Conservation (phyloP, 2,888 invertebrate genomes). For the Congeria kusceri region DNA sequence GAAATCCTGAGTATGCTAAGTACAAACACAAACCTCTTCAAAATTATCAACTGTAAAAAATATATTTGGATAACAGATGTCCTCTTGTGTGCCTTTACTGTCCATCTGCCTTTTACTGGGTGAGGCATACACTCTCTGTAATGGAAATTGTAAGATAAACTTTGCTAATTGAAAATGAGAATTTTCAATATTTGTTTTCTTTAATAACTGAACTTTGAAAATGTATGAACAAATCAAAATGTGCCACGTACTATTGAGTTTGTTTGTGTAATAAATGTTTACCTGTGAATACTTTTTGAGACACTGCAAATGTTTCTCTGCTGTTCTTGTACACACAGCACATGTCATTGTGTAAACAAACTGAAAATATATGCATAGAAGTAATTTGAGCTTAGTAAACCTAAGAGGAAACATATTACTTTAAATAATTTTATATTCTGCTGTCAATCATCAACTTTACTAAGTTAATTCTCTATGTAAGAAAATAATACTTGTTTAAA, state of each 20-base stretch:
- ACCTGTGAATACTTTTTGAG: conserved; percentile 95
- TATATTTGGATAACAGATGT: conserved; percentile 99
- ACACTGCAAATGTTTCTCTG: conserved; percentile 98
- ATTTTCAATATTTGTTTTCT: too few species aligned
- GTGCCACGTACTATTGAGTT: too few species aligned
- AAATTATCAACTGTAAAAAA: conserved; percentile 99
- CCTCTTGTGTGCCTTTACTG: conserved; percentile 98
- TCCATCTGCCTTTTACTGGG: conserved; percentile 99
- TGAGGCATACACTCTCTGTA: conserved; percentile 95
- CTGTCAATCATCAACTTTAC: too few species aligned
- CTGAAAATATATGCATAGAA: conserved; percentile 78
- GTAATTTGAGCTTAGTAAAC: not conserved
- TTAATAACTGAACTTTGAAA: too few species aligned
- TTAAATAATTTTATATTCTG: too few species aligned
- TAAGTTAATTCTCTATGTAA: too few species aligned
- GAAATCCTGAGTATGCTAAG: too few species aligned
- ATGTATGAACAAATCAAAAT: too few species aligned
- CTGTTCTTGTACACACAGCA: conserved; percentile 98
- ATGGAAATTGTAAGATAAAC: conserved; percentile 13
- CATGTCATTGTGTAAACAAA: conserved; percentile 98
- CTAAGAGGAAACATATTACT: too few species aligned
- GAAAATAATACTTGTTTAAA: too few species aligned
- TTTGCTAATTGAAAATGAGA: too few species aligned
- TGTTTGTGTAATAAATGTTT: conserved; percentile 15
- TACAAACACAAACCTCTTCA: conserved; percentile 91